Evolutionary conservation across 2,113 vertebrate species (phyloP), one percentile per base, ranked within the genome.

Genomic region (Penelope pileata): DNA sequence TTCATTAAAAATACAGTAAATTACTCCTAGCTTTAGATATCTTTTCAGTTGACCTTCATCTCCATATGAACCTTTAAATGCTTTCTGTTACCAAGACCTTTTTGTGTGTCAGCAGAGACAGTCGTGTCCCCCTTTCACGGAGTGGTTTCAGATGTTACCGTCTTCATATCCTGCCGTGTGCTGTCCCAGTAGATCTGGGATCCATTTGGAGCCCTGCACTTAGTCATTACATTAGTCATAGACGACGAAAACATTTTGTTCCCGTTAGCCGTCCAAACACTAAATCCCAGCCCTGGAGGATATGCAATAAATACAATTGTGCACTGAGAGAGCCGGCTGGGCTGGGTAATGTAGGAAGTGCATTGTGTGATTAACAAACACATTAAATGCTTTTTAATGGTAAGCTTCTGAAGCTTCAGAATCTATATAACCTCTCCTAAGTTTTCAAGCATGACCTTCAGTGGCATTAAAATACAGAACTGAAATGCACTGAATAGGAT

Each of bases 191-290:
- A 85, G 89, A 69, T 93, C 76, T 86, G 84, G 73, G 82, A 88
- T 97, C 88, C 86, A 89, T 90, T 93, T 96, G 66, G 85, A 97
- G 94, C 30, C 51, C 56, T 92, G 50, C n/a, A 16, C 84, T 96
- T 93, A 80, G 75, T 83, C 84, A 92, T 94, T 86, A 69, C 3
- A 16, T 89, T 96, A 83, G 84, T 94, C 94, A 96, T 32, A 93
- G 83, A 69, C 34, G 32, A 81, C 19, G 9, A 82, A 98, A 97
- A 97, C 91, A 94, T 96, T 97, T 89, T 97, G 97, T 97, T 97
- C 97, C 93, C 95, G 83, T 94, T 91, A n/a, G 11, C 64, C 5
- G 34, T 96, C 96, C 96, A 97, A 66, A 81, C 79, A 62, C 81
- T 95, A 96, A 96, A 89, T 72, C 91, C 93, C 87, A 86, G 66